Evolutionary conservation across 2,113 vertebrate species (phyloP), one percentile per base, ranked within the genome.

Genomic region (Orcinus orca): DNA sequence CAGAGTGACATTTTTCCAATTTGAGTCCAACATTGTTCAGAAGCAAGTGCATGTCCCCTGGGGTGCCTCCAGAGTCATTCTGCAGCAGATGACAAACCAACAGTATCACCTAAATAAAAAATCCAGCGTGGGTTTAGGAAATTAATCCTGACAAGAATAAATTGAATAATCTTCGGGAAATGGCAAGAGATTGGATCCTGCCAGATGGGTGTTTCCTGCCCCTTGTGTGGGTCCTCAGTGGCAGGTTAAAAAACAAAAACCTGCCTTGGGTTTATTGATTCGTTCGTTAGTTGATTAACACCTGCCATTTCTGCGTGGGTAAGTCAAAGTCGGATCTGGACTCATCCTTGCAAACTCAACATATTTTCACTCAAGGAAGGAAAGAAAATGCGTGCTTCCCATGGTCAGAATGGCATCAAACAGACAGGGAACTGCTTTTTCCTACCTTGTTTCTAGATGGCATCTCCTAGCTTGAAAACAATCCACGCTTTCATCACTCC

Each of bases 91-190:
- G 90, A 94, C 95, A 98, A 94, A 96, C 92, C 96, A 88, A 95
- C 84, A 91, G 17, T 91, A 97, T 96, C 92, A 91, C 94, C 93
- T 93, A 96, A 97, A 97, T 87, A 94, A 95, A 97, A 89, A 91
- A 44, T 90, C 82, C 44, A 82, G 53, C 88, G 7, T 26, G 84
- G 90, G 81, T 38, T 97, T 86, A 65, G 88, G 93, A 97, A 97
- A 98, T 97, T 84, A 97, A 90, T 90, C 96, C 85, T 90, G 96
- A 96, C 95, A 97, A 67, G 89, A 96, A 85, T 96, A 93, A 97
- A 97, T 97, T 60, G 94, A 94, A 97, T 96, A 95, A 96, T 94
- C 88, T 81, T n/a, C 21, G 79, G 95, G 87, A 96, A 88, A 81
- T 82, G 89, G 85, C 82, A 58, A 73, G 65, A 84, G 44, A 44